Evolutionary conservation across 2,888 invertebrate genomes (phyloP).

Genomic region (Prostheceraeus crozeri): DNA sequence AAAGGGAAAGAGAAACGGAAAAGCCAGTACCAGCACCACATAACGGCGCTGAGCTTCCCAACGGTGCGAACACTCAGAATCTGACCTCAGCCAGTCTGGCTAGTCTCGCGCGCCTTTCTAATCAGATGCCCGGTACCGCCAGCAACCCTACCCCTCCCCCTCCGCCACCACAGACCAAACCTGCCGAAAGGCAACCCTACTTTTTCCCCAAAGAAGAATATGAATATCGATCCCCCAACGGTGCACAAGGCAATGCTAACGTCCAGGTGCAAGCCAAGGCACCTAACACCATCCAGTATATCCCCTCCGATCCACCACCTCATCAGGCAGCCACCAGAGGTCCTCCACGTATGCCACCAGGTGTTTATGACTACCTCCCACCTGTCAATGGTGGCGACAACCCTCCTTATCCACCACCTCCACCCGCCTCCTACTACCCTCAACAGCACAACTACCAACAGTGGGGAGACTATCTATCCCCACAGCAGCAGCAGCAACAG

Average conservation of each 20-base stretch:
- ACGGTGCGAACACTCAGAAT: conserved; percentile 32
- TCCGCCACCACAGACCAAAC: background rate
- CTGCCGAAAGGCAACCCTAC: too few relatives aligned
- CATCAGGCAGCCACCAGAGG: conserved; percentile 61
- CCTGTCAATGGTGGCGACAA: too few relatives aligned
- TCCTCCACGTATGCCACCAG: too few relatives aligned
- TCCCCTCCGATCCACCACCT: conserved; percentile 88
- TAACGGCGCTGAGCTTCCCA: background rate
- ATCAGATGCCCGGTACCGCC: conserved; percentile 32
- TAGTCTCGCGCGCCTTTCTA: conserved; percentile 36
- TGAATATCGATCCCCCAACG: conserved; percentile 52
- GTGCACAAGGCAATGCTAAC: conserved; percentile 71
- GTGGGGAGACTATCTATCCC: too few relatives aligned
- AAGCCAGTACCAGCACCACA: too few relatives aligned
- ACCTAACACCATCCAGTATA: conserved; percentile 93
- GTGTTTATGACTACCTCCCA: too few relatives aligned
- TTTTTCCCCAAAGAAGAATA: background rate
- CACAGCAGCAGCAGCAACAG: too few relatives aligned
- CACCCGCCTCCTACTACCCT: too few relatives aligned
- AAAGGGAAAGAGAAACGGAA: too few relatives aligned
- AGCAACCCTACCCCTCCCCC: conserved; percentile 1
- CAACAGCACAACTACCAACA: too few relatives aligned
- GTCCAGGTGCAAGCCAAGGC: conserved; percentile 85
- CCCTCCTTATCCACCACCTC: too few relatives aligned
- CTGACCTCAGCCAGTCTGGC: conserved; percentile 37